Conservation (phyloP, 2,797 vertebrate species). For the Anguilla megastoma region DNA sequence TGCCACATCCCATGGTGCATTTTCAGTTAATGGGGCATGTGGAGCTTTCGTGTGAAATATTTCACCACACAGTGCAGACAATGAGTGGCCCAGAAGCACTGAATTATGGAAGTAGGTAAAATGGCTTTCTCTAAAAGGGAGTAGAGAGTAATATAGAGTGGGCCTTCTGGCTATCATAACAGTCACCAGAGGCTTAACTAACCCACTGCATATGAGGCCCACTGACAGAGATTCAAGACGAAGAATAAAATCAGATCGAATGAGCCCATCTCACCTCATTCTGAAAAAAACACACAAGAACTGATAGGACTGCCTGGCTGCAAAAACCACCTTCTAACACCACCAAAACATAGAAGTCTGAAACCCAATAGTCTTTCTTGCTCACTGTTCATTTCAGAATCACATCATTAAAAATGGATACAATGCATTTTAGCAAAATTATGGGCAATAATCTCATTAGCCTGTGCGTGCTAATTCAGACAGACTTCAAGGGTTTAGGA, state of each 20-base stretch:
- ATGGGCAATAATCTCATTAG: constrained; percentile 65
- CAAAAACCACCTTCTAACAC: background rate
- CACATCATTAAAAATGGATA: constrained; percentile 78
- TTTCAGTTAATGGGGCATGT: constrained; percentile 23
- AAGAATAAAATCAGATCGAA: constrained; percentile 51
- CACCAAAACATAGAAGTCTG: background rate
- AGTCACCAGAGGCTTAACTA: constrained; percentile 77
- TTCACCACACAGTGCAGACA: constrained; percentile 67
- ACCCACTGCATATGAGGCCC: constrained; percentile 76
- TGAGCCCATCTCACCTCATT: constrained; percentile 13
- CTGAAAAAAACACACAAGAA: background rate
- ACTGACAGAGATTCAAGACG: constrained; percentile 76
- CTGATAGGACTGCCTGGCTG: background rate
- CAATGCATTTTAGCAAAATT: constrained; percentile 75
- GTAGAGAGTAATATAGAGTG: constrained; percentile 70
- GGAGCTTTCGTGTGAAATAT: constrained; percentile 48
- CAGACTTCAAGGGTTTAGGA: constrained; percentile 72
- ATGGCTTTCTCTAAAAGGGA: constrained; percentile 61
- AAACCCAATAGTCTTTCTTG: background rate
- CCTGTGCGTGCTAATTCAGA: constrained; percentile 78
- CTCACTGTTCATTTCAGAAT: constrained; percentile 58
- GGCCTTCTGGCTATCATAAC: constrained; percentile 76
- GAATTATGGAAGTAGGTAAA: constrained; percentile 48
- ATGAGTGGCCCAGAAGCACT: constrained; percentile 42
- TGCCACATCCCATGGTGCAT: background rate